Percentiles rank a stretch among this genome's conserved stretches.
These are phyloP conservation scores for Papilio helenus DNA, from an alignment of 1,140 invertebrate genomes.

Conservation along the genomic window DNA sequence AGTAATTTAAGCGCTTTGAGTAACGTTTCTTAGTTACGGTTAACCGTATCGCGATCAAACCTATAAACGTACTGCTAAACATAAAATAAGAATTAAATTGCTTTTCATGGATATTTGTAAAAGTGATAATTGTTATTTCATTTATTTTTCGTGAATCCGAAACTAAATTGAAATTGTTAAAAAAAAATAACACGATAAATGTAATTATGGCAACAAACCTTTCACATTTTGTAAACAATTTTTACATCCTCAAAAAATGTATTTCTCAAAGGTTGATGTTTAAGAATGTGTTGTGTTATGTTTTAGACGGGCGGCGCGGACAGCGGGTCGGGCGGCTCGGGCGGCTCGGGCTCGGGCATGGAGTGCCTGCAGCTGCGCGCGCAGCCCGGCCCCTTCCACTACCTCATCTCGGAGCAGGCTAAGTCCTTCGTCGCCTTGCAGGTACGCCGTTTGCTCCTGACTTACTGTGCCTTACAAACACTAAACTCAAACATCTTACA, in stretches of 20 bases:
- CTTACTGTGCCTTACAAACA: not conserved
- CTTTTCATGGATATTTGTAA: not conserved
- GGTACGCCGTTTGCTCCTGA: conserved; percentile 53
- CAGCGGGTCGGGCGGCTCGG: conserved; percentile 83
- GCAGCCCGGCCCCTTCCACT: conserved; percentile 87
- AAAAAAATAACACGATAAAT: not conserved
- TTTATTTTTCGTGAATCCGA: not conserved
- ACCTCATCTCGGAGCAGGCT: conserved; percentile 91
- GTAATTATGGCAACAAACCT: not conserved
- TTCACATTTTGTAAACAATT: not conserved
- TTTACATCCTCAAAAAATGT: not conserved
- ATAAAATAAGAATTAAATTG: not conserved
- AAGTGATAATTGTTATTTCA: conserved; percentile 32
- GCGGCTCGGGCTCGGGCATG: conserved; percentile 86
- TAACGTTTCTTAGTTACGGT: not conserved
- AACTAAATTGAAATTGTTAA: not conserved
- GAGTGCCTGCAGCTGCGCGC: conserved; percentile 88
- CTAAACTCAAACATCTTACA: not conserved
- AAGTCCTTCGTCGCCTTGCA: conserved; percentile 90
- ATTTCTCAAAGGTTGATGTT: not conserved
- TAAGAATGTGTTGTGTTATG: not conserved
- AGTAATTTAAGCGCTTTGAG: not conserved
- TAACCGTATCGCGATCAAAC: not conserved
- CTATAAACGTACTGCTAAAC: not conserved
- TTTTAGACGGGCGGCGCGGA: conserved; percentile 80